Percentiles rank a stretch among this genome's conserved stretches.
Conservation (phyloP, 2,888 invertebrate genomes). For the Spatulosminthurus flaviceps region DNA sequence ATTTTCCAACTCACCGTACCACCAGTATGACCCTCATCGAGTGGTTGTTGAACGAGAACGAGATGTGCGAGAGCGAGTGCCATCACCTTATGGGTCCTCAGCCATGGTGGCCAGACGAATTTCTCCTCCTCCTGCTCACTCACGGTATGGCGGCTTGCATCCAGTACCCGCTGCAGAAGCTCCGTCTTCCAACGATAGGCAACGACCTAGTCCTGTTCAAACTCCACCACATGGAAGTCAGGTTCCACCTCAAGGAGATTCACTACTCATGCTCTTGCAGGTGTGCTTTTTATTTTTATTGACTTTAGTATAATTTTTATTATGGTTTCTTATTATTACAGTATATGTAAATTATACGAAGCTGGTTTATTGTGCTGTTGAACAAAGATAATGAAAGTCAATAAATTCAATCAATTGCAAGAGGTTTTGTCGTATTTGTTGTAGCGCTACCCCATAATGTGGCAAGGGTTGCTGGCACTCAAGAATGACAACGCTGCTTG, state of each 20-base stretch:
- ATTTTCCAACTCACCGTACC: slow-evolving; percentile 48
- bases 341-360: no score
- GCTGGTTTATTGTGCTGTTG: no score
- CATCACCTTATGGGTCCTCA: slow-evolving; percentile 51
- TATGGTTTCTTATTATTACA: no score
- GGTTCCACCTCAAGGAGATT: slow-evolving; percentile 84
- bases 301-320: neutral
- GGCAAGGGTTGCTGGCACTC: slow-evolving; percentile 93
- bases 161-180: slow-evolving; percentile 69
- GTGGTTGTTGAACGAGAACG: slow-evolving; percentile 51
- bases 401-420: no score
- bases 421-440: no score
- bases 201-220: slow-evolving; percentile 64
- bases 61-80: slow-evolving; percentile 51
- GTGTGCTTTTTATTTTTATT: slow-evolving; percentile 65
- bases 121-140: slow-evolving; percentile 65
- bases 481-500: slow-evolving; percentile 98
- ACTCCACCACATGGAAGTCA: slow-evolving; percentile 79
- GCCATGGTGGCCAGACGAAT: slow-evolving; percentile 54
- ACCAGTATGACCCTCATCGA: slow-evolving; percentile 37
- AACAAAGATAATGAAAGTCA: no score
- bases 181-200: slow-evolving; percentile 65
- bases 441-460: slow-evolving; percentile 94
- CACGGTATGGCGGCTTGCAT: slow-evolving; percentile 46
- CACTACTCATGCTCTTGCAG: slow-evolving; percentile 79